Base-by-base conservation (phyloP, 2,797 vertebrate genomes). In the Presbytis comata region DNA sequence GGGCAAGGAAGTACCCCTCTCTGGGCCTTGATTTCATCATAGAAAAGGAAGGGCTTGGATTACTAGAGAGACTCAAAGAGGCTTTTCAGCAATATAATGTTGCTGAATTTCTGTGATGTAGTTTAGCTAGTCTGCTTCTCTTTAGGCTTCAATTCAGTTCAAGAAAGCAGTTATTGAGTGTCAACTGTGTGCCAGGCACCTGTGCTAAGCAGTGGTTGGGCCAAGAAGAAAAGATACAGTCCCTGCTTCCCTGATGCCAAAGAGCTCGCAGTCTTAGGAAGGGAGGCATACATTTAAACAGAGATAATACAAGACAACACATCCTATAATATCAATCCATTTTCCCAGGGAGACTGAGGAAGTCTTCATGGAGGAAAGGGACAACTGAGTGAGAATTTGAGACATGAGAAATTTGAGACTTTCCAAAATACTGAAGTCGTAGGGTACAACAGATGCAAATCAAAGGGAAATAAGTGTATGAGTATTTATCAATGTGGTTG, bases 111-210 rank as follows among this genome's bases (percentile, higher is more conserved):
- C 82, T 82, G 70, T 85, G 44, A 14, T 19, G 33, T 4, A n/a
- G 39, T 72, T 79, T 33, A 88, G 44, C 76, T 61, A 72, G 17
- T n/a, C 46, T 59, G 36, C 57, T 93, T 81, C 79, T 87, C 55
- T 61, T 26, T 19, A 26, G 84, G 30, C 28, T 80, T 81, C 46
- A 26, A 4, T 85, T 91, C 55, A 75, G n/a, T 80, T 76, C 39
- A 41, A 67, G 64, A 96, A 95, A 83, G 86, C 26, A 48, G 59
- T 78, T 83, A 87, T 30, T 72, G 64, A 90, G 22, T 13, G 48
- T 57, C 4, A 19, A 9, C 4, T n/a, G 10, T 59, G 6, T 11
- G 57, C 61, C 75, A 70, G 55, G 46, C 44, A 36, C 59, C 36
- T 28, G 36, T 28, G 48, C n/a, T 67, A 59, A 53, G 55, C 55